Percentiles rank a stretch among this genome's conserved stretches.
Conservation (phyloP, 2,113 vertebrate species). For the Eclectus roratus region DNA sequence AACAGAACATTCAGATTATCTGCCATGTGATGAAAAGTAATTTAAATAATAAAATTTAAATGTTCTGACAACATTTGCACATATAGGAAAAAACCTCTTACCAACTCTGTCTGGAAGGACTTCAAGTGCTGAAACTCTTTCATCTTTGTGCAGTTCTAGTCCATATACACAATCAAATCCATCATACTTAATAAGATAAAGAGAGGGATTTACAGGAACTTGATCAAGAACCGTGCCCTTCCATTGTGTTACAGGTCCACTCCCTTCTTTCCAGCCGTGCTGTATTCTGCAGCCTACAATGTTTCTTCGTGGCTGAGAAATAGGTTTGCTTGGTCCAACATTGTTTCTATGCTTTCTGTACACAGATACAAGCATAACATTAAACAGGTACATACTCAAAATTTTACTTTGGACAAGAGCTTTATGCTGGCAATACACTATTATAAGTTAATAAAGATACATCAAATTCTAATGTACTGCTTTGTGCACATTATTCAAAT, state of each 20-base stretch:
- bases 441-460: background rate
- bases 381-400: constrained; percentile 1
- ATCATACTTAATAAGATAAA: no score
- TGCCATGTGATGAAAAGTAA: background rate
- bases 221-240: no score
- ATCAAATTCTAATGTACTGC: background rate
- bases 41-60: background rate
- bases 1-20: background rate
- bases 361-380: no score
- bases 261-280: constrained; percentile 93
- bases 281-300: constrained; percentile 96
- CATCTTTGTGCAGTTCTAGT: no score
- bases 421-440: background rate
- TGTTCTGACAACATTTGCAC: background rate
- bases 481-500: background rate
- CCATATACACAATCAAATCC: no score
- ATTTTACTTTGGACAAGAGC: background rate
- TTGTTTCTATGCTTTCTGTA: no score
- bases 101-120: no score
- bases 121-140: no score
- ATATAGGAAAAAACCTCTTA: background rate
- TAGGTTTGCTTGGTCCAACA: constrained; percentile 41
- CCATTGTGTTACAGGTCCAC: constrained; percentile 82
- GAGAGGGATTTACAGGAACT: no score
- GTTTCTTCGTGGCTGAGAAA: constrained; percentile 87